These are phyloP conservation scores for Anthopleura xanthogrammica DNA, from an alignment of 92 coral and sea anemone species.

Conservation along the genomic window DNA sequence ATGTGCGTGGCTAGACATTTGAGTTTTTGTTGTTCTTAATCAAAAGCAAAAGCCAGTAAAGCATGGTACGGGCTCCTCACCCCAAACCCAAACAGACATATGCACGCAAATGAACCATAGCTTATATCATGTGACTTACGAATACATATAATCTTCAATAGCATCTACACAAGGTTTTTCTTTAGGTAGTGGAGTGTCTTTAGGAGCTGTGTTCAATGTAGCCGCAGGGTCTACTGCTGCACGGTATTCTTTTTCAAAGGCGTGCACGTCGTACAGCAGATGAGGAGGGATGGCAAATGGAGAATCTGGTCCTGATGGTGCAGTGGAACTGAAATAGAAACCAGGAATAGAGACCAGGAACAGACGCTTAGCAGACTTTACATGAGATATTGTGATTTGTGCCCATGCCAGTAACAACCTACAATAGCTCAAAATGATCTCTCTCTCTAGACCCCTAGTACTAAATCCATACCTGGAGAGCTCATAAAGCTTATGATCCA, in stretches of 20 bases:
- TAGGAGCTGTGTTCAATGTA: not conserved
- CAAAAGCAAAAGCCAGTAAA: too few relatives aligned
- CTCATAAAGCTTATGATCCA: too few relatives aligned
- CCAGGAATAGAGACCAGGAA: not conserved
- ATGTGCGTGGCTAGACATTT: too few relatives aligned
- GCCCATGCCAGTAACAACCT: too few relatives aligned
- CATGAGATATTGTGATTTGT: not conserved
- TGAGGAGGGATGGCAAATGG: conserved; percentile 86
- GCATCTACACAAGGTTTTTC: conserved; percentile 10
- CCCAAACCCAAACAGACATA: not conserved
- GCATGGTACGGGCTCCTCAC: too few relatives aligned
- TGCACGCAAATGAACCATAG: not conserved
- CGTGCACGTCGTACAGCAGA: conserved; percentile 64
- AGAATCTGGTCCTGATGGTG: conserved; percentile 64
- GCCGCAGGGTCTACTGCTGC: conserved; percentile 10
- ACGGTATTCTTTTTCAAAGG: conserved; percentile 60
- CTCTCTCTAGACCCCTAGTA: too few relatives aligned
- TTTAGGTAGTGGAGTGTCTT: not conserved
- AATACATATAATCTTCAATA: conserved; percentile 23
- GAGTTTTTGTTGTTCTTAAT: too few relatives aligned
- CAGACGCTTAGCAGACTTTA: not conserved
- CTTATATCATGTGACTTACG: conserved; percentile 5
- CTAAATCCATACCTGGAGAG: too few relatives aligned
- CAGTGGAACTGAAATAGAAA: conserved; percentile 15
- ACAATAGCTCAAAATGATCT: too few relatives aligned